phyloP scores from a whole-genome alignment of 2,113 vertebrate genomes.

The Muscicapa adusta region DNA sequence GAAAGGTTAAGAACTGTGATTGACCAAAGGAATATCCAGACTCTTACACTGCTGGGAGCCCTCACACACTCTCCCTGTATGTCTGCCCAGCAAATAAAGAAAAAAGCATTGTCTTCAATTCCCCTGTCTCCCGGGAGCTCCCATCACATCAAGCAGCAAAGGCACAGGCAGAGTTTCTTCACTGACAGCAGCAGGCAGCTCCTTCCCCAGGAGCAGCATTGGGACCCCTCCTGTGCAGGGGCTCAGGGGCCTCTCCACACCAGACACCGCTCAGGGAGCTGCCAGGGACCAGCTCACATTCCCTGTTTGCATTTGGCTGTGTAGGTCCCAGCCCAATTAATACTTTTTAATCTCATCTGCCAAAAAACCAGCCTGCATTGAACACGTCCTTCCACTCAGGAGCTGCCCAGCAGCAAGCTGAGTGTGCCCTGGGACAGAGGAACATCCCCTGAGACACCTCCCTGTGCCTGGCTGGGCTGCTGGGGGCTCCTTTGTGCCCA shows the following conservation, averaged over 20 bases:
- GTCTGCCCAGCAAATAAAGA: background rate
- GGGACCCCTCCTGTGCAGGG: background rate
- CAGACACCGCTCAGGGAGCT: rapidly evolving
- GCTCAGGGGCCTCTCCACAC: background rate
- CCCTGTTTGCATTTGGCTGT: background rate
- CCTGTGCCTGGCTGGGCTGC: background rate
- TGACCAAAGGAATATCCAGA: background rate
- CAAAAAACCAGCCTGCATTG: background rate
- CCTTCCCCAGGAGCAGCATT: rapidly evolving
- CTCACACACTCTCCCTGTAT: background rate
- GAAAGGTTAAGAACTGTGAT: background rate
- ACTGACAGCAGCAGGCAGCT: background rate
- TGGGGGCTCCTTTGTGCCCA: background rate
- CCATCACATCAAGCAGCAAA: background rate
- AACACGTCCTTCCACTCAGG: background rate
- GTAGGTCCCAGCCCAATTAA: background rate
- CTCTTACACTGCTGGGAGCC: background rate
- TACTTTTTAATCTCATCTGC: background rate
- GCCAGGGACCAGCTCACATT: rapidly evolving
- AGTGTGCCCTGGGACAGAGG: background rate
- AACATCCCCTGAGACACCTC: background rate
- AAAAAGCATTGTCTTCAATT: background rate
- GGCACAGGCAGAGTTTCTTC: background rate
- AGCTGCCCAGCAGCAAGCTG: background rate
- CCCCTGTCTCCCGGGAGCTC: background rate